A percentile compares a stretch with the other conserved stretches of the same genome.
These are phyloP conservation scores for Scaptomyza montana DNA, from an alignment of 1,140 invertebrate genomes.

Conservation along the genomic window DNA sequence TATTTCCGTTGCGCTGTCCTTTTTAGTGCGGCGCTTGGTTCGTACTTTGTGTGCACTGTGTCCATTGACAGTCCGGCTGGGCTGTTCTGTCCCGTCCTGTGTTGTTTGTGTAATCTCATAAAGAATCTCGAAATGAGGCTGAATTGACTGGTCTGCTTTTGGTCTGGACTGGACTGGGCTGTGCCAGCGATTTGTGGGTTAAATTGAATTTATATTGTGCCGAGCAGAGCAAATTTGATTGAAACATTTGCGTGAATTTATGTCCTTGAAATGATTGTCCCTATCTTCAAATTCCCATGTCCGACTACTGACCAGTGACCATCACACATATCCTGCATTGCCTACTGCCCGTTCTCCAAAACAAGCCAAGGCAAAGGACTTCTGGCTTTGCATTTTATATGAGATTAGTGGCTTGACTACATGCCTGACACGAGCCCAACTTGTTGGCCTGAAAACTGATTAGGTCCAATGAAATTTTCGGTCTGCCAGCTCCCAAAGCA, in stretches of 20 bases:
- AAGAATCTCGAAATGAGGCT: conserved; percentile 58
- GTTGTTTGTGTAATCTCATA: conserved; percentile 77
- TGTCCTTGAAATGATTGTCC: conserved; percentile 80
- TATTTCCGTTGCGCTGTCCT: conserved; percentile 77
- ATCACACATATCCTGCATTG: conserved; percentile 1
- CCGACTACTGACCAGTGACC: not conserved
- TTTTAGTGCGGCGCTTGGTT: conserved; percentile 65
- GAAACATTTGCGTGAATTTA: conserved; percentile 82
- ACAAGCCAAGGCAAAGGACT: conserved; percentile 24
- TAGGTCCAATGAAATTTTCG: conserved; percentile 73
- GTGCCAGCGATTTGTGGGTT: conserved; percentile 77
- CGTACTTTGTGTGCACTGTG: conserved; percentile 66
- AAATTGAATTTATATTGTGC: conserved; percentile 82
- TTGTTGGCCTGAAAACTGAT: conserved; percentile 75
- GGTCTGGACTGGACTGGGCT: conserved; percentile 11
- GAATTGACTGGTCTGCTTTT: conserved; percentile 30
- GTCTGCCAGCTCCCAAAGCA: conserved; percentile 20
- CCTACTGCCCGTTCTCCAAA: conserved; percentile 6
- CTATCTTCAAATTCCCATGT: conserved; percentile 53
- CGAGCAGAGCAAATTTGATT: conserved; percentile 73
- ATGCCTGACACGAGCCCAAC: conserved; percentile 68
- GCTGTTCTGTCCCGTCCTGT: conserved; percentile 33
- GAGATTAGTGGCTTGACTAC: conserved; percentile 67
- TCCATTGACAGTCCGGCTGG: conserved; percentile 37
- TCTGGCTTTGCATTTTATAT: conserved; percentile 71